Evolutionary conservation across 2,113 vertebrate genomes (phyloP).

Genomic region (Chionodraco myersi): DNA sequence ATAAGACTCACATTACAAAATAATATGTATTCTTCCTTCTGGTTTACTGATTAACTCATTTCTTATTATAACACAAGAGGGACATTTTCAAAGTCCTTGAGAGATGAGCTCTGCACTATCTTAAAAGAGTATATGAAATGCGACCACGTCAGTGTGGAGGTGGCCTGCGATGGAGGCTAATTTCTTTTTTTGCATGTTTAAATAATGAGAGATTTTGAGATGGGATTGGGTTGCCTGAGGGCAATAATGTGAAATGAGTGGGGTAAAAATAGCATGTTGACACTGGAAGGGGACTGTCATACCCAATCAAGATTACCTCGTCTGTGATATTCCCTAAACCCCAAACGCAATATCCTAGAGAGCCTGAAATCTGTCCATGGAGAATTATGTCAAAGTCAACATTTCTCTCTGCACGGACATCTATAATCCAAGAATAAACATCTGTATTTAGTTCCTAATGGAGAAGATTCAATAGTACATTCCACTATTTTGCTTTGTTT

Average conservation of each 20-base stretch:
- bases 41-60: background rate
- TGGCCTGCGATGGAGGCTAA: constrained; percentile 26
- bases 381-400: constrained; percentile 44
- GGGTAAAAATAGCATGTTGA: constrained; percentile 73
- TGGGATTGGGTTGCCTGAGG: constrained; percentile 46
- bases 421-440: background rate
- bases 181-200: constrained; percentile 46
- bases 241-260: constrained; percentile 60
- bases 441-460: background rate
- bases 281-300: constrained; percentile 66
- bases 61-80: background rate
- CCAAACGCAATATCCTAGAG: constrained; percentile 62
- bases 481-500: background rate
- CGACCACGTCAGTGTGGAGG: background rate
- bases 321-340: constrained; percentile 59
- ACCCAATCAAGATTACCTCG: constrained; percentile 66
- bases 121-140: background rate
- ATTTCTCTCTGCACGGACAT: background rate
- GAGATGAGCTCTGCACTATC: background rate
- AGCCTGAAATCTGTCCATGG: constrained; percentile 38
- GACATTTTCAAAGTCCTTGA: background rate
- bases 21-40: background rate
- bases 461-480: background rate
- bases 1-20: background rate
- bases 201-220: constrained; percentile 55